A percentile compares a stretch with the other conserved stretches of the same genome.
Conservation (phyloP, 2,113 vertebrate species). For the Lipophrys pholis region DNA sequence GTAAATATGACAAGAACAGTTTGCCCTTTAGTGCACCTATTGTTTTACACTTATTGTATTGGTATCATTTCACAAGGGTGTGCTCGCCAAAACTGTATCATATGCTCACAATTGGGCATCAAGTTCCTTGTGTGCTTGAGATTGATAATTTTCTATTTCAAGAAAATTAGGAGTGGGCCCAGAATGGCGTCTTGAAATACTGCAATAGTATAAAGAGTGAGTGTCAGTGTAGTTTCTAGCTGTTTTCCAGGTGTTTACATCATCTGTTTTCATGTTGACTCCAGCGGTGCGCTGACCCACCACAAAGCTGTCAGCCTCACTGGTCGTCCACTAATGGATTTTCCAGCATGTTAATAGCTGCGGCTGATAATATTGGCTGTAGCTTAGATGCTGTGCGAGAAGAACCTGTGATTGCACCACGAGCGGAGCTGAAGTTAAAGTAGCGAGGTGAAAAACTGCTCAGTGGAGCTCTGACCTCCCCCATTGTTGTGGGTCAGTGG, state of each 20-base stretch:
- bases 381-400: neutral
- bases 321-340: conserved; percentile 32
- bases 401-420: neutral
- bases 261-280: neutral
- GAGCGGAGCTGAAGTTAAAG: neutral
- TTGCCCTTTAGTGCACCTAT: no score
- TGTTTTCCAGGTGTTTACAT: neutral
- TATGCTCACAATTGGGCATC: no score
- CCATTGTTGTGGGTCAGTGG: conserved; percentile 37
- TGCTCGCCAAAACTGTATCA: no score
- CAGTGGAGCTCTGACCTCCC: conserved; percentile 1
- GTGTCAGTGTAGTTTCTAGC: no score
- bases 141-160: no score
- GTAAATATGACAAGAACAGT: no score
- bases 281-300: conserved; percentile 17
- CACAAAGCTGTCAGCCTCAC: neutral
- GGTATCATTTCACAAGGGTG: no score
- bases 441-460: conserved; percentile 1
- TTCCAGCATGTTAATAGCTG: conserved; percentile 15
- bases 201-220: no score
- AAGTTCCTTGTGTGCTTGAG: no score
- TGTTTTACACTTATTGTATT: no score
- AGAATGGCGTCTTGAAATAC: no score
- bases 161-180: no score
- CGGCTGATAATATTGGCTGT: neutral